Conservation (phyloP, 2,113 vertebrate species). For the Myiopsitta monachus region DNA sequence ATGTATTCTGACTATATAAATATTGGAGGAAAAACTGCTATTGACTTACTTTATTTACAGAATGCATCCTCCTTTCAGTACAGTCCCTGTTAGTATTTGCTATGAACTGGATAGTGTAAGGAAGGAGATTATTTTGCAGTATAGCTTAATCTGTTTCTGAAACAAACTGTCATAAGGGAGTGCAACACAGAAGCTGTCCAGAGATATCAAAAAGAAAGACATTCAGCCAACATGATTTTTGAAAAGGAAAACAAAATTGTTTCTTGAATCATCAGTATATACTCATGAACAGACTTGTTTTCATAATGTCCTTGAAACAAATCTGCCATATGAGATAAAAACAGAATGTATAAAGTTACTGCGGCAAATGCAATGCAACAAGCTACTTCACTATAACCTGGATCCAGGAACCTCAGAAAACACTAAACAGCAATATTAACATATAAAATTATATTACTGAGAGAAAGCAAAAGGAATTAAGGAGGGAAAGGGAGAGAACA, state of each 20-base stretch:
- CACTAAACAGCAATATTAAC: constrained; percentile 4
- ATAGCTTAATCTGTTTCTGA: constrained; percentile 12
- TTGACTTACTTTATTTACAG: not conserved
- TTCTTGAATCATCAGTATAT: constrained; percentile 13
- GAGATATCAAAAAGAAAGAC: constrained; percentile 8
- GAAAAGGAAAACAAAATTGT: constrained; percentile 29
- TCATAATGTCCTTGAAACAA: constrained; percentile 37
- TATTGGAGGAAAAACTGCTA: not conserved
- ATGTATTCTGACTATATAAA: not conserved
- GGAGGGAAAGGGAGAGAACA: not conserved
- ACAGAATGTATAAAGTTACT: not conserved
- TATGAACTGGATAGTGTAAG: not conserved
- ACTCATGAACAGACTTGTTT: not conserved
- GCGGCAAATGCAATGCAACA: not conserved
- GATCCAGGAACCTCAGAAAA: not conserved
- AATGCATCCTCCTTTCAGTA: not conserved
- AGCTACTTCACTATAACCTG: not conserved
- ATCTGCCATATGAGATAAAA: constrained; percentile 28
- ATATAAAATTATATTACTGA: not conserved
- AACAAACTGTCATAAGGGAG: not conserved
- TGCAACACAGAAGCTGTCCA: not conserved
- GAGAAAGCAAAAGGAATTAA: not conserved
- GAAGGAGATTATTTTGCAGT: constrained; percentile 14
- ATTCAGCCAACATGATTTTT: constrained; percentile 20
- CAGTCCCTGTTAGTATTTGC: not conserved